Evolutionary conservation across 1,140 invertebrate genomes (phyloP).

Genomic region (Microplitis demolitor): DNA sequence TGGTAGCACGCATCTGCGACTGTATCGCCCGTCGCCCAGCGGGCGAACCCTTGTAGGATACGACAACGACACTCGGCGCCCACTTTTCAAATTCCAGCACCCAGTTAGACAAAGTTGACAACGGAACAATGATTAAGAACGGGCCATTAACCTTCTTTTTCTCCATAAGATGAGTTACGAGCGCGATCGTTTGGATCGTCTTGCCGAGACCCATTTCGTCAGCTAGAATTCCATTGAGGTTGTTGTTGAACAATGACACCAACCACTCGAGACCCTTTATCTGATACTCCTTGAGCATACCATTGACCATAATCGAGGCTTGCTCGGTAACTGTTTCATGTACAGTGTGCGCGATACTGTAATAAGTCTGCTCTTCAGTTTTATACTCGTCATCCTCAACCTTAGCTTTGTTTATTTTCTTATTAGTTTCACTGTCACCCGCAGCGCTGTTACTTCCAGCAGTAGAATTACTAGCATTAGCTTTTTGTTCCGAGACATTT

Average conservation of each 20-base stretch:
- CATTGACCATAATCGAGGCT: slow-evolving; percentile 90
- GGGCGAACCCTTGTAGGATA: slow-evolving; percentile 95
- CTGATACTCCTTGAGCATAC: slow-evolving; percentile 94
- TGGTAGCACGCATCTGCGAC: slow-evolving; percentile 86
- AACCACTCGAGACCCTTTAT: slow-evolving; percentile 98
- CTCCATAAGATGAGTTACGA: slow-evolving; percentile 98
- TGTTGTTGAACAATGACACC: slow-evolving; percentile 98
- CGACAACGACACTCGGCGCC: slow-evolving; percentile 92
- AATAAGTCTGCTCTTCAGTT: slow-evolving; percentile 86
- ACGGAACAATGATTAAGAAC: slow-evolving; percentile 95
- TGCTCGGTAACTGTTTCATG: slow-evolving; percentile 93
- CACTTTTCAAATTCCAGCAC: slow-evolving; percentile 98
- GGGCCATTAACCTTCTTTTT: slow-evolving; percentile 97
- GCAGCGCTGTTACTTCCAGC: slow-evolving; percentile 44
- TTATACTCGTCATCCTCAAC: slow-evolving; percentile 94
- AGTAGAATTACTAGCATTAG: slow-evolving; percentile 35
- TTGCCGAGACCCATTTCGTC: slow-evolving; percentile 99
- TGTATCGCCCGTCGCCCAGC: slow-evolving; percentile 82
- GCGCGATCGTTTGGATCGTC: slow-evolving; percentile 93
- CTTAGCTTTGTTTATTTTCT: slow-evolving; percentile 72
- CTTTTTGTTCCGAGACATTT: slow-evolving; percentile 42
- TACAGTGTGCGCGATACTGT: slow-evolving; percentile 93
- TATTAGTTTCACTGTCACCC: slow-evolving; percentile 70
- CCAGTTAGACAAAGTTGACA: slow-evolving; percentile 99
- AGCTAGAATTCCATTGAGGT: slow-evolving; percentile 94